A percentile compares a stretch with the other conserved stretches of the same genome.
These are phyloP conservation scores for Mesitornis unicolor DNA, from an alignment of 2,113 vertebrate species.

Conservation along the genomic window DNA sequence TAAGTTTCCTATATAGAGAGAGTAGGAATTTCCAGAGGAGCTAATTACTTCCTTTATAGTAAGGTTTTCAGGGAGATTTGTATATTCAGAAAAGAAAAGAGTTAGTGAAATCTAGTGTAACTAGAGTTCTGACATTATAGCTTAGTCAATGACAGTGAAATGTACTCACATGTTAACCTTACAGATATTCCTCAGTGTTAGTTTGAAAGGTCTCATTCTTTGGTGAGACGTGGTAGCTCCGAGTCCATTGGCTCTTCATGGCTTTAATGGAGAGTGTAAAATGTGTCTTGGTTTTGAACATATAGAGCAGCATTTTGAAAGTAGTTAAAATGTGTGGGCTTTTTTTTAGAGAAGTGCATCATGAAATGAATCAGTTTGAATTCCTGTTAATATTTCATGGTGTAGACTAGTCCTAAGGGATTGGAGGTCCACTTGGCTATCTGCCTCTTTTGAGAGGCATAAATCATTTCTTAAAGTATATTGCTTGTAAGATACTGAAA, in stretches of 20 bases:
- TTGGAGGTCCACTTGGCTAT: not conserved
- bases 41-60: not conserved
- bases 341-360: not conserved
- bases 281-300: not conserved
- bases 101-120: not conserved
- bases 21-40: not conserved
- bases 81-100: not conserved
- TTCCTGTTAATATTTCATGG: not conserved
- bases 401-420: not conserved
- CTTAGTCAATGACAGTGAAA: not conserved
- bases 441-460: not conserved
- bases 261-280: not conserved
- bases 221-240: not conserved
- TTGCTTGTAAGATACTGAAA: not conserved
- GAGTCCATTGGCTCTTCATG: not conserved
- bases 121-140: not conserved
- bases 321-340: not conserved
- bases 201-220: not conserved
- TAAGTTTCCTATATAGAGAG: not conserved
- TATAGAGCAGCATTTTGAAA: not conserved
- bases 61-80: not conserved
- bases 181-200: not conserved
- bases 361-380: not conserved
- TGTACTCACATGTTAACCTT: accelerated
- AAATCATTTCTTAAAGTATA: not conserved